A percentile compares a stretch with the other conserved stretches of the same genome.
Conservation (phyloP, 2,113 vertebrate genomes). For the Nycticorax nycticorax region DNA sequence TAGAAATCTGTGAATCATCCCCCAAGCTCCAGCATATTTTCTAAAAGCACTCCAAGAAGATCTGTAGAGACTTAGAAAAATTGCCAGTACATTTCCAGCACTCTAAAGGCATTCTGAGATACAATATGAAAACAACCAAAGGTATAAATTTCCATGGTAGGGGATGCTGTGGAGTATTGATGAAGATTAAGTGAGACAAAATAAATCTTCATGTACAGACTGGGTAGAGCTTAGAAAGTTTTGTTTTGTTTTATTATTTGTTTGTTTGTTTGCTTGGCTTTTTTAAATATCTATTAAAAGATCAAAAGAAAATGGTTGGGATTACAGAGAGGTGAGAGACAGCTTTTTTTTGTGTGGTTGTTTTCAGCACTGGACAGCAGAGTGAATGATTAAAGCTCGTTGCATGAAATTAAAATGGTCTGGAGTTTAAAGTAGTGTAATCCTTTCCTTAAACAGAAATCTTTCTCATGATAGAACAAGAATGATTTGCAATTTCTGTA, state of each 20-base stretch:
- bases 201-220: background rate
- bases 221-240: background rate
- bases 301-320: background rate
- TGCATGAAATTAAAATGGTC: background rate
- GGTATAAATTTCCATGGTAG: background rate
- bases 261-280: background rate
- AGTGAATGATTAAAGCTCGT: background rate
- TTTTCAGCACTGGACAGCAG: conserved; percentile 55
- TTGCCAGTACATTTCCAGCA: background rate
- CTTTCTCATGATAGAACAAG: background rate
- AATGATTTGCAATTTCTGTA: background rate
- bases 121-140: background rate
- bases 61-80: background rate
- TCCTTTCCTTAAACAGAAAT: background rate
- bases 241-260: background rate
- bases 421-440: background rate
- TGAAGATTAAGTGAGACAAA: background rate
- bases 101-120: background rate
- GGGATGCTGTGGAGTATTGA: background rate
- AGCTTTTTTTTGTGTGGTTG: background rate
- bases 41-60: background rate
- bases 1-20: background rate
- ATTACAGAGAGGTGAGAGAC: background rate
- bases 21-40: background rate
- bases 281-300: background rate